Evolutionary conservation across 2,797 vertebrate genomes (phyloP), one percentile per base, ranked within the genome.

Genomic region (Anas bernieri): DNA sequence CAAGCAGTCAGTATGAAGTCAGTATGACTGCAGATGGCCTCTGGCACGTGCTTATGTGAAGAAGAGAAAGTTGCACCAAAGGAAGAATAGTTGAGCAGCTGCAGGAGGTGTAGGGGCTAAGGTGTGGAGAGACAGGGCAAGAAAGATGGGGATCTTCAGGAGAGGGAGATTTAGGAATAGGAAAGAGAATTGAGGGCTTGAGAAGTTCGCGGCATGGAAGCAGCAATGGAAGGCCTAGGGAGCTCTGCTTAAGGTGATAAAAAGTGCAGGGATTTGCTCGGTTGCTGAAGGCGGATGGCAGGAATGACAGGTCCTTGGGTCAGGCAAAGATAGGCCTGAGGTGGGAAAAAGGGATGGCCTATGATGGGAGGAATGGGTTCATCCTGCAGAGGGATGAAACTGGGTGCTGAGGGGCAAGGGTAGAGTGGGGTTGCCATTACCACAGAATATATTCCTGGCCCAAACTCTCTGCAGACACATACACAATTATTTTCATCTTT

Each of bases 21-120:
- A 67, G 23, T 35, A 55, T 46, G 15, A 7, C 41, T 39, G 25
- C 23, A 61, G 54, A 17, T 17, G 64, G 14, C 16, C 31, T 86
- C 39, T 14, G 9, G 23, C 17, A 78, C 0, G 0, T 7, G 11
- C 30, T 61, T 46, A 17, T 0, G 1, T 4, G 59, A 35, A 75
- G 63, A 76, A 75, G 25, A 68, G 20, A 43, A 16, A 23, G 4
- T 61, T 35, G 15, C 61, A 89, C 13, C 48, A 61, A 84, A 59
- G 28, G 12, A 85, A 74, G 35, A 83, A 50, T 0, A 8, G 64
- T 28, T 20, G 54, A 61, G 54, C 8, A 93, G 50, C 35, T 41
- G 22, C 9, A 3, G 35, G 20, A 22, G 62, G 9, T 30, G 10
- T 12, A 39, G 35, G 21, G 28, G 28, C 68, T 54, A 52, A 15